Evolutionary conservation across 1,140 invertebrate species (phyloP).

Genomic region (Drosophila mayri): DNA sequence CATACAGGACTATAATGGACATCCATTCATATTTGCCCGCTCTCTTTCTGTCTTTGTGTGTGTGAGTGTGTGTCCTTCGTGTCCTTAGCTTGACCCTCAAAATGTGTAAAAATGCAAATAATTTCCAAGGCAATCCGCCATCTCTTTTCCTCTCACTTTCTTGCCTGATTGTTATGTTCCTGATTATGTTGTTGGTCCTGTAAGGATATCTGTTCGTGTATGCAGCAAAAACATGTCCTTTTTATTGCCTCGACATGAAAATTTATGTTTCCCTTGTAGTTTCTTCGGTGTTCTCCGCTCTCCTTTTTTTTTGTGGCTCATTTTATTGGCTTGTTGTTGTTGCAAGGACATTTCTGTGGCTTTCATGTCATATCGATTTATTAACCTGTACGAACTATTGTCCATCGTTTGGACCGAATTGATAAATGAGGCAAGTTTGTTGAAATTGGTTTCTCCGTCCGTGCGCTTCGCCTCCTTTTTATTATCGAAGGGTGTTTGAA

Average conservation of each 20-base stretch:
- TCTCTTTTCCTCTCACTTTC: constrained; percentile 15
- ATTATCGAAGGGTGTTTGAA: constrained; percentile 67
- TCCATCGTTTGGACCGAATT: constrained; percentile 50
- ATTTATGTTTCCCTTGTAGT: constrained; percentile 74
- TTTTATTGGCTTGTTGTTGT: constrained; percentile 68
- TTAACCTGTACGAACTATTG: constrained; percentile 83
- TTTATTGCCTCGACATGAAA: constrained; percentile 81
- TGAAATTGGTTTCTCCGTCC: constrained; percentile 65
- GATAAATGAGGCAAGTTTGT: constrained; percentile 78
- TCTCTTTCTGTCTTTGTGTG: constrained; percentile 11
- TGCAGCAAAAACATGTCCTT: constrained; percentile 78
- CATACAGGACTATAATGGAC: constrained; percentile 65
- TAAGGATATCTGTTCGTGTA: constrained; percentile 39
- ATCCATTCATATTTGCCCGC: constrained; percentile 69
- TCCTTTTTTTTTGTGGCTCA: constrained; percentile 50
- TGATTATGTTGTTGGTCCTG: constrained; percentile 70
- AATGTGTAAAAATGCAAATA: constrained; percentile 83
- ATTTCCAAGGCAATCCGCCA: constrained; percentile 56
- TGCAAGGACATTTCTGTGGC: constrained; percentile 45
- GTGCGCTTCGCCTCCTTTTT: constrained; percentile 32
- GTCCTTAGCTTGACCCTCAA: constrained; percentile 79
- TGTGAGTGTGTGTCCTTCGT: constrained; percentile 30
- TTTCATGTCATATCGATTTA: constrained; percentile 81
- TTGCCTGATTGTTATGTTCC: constrained; percentile 78
- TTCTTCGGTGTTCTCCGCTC: constrained; percentile 17